Percentiles rank a stretch among this genome's conserved stretches.
Conservation (phyloP, 2,888 invertebrate species). For the Ophion obscuratus region DNA sequence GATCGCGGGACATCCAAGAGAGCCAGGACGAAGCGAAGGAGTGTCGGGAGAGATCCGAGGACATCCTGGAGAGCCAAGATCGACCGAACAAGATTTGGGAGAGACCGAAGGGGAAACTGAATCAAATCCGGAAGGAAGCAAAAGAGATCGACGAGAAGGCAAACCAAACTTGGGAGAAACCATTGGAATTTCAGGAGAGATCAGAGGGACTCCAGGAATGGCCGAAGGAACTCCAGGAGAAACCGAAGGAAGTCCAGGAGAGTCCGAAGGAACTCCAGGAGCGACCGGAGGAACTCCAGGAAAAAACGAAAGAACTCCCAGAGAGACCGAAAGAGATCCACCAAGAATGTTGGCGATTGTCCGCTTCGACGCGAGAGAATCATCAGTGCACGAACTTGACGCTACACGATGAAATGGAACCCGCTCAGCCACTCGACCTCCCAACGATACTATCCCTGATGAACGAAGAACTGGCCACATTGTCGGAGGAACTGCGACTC, state of each 20-base stretch:
- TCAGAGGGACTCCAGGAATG: background rate
- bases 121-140: background rate
- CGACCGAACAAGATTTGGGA: background rate
- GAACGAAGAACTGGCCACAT: background rate
- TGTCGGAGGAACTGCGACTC: background rate
- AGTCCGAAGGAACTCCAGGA: background rate
- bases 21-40: background rate
- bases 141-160: too few species aligned
- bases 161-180: too few species aligned
- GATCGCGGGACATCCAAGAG: background rate
- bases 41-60: background rate
- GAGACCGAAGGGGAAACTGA: background rate
- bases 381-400: background rate
- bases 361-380: background rate
- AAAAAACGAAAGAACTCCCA: background rate
- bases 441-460: background rate
- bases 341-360: background rate
- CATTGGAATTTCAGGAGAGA: background rate
- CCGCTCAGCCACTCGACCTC: too few species aligned
- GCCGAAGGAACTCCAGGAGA: background rate
- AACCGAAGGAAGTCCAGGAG: background rate
- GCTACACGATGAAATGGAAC: background rate
- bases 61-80: background rate
- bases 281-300: background rate
- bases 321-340: background rate